Evolutionary conservation across 2,797 vertebrate genomes (phyloP).

Genomic region (Alectoris magna): DNA sequence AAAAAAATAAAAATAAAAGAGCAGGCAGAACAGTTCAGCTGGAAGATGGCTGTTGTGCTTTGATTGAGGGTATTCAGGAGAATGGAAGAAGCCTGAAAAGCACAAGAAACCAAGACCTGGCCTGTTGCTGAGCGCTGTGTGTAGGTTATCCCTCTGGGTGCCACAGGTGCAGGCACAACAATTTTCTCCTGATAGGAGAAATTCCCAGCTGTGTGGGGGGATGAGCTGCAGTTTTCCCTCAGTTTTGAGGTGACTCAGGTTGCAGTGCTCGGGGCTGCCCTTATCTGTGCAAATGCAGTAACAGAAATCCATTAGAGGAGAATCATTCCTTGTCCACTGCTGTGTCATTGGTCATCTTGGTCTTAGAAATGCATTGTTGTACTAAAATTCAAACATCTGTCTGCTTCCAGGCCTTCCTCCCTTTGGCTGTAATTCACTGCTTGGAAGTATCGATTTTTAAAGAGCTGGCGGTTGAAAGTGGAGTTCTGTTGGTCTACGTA

Average conservation of each 20-base stretch:
- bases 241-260: neutral
- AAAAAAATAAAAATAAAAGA: neutral
- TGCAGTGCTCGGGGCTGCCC: neutral
- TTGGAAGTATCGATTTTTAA: neutral
- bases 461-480: neutral
- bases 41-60: neutral
- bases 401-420: neutral
- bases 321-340: neutral
- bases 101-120: neutral
- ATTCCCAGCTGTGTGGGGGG: neutral
- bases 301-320: neutral
- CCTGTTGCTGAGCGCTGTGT: neutral
- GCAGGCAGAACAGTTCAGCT: neutral
- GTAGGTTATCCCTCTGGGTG: no score
- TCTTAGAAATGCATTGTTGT: neutral
- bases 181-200: neutral
- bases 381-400: neutral
- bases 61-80: neutral
- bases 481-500: neutral
- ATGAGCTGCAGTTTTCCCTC: neutral
- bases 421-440: neutral
- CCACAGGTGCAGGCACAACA: fast-evolving
- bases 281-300: neutral
- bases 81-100: neutral
- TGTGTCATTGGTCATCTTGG: neutral